Evolutionary conservation across 2,888 invertebrate species (phyloP), one percentile per base, ranked within the genome.

Genomic region (Anaspis maculata): DNA sequence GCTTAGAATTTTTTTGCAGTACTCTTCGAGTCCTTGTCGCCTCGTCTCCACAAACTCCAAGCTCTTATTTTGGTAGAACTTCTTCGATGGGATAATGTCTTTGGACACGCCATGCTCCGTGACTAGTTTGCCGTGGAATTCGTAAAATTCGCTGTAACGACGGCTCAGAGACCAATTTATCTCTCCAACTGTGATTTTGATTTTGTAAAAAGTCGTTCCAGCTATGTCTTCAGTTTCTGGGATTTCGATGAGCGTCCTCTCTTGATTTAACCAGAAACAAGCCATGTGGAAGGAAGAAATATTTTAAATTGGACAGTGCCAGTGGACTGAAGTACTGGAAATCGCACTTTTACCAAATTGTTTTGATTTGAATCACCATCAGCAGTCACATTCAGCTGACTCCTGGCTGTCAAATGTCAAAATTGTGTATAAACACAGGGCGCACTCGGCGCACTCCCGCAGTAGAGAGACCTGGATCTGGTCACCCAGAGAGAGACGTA

Each of bases 41-140:
- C 95, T 74, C 52, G 82, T 84, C 56, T 88, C 86, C 2, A 97
- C 73, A 59, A 97, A 96, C 34, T 77, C 72, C 1, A 88, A 86
- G 43, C 86, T 85, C 63, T 85, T 87, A 57, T 92, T 94, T 1
- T 94, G 83, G 51, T 94, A 82, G 3, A 90, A 73, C 68, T 92
- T 94, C 65, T 97, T 96, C 1, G 91, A 91, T 7, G 96, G 96
- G 10, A 96, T 67, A 37, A 90, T 71, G 52, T 87, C 88, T 59
- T 84, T 88, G 4, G 84, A 78, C 3, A 90, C 77, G 30, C 85
- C 84, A 64, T 86, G 83, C 51, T 86, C 83, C 2, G 72, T 62
- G 0, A 87, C 81, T n/a, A 94, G 70, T 56, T 78, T 79, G 31
- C 87, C 84, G 62, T 95, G 88, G 9, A 95, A 72, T 34, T 88